Evolutionary conservation across 2,797 vertebrate genomes (phyloP).

Genomic region (Pseudomugil gertrudae): DNA sequence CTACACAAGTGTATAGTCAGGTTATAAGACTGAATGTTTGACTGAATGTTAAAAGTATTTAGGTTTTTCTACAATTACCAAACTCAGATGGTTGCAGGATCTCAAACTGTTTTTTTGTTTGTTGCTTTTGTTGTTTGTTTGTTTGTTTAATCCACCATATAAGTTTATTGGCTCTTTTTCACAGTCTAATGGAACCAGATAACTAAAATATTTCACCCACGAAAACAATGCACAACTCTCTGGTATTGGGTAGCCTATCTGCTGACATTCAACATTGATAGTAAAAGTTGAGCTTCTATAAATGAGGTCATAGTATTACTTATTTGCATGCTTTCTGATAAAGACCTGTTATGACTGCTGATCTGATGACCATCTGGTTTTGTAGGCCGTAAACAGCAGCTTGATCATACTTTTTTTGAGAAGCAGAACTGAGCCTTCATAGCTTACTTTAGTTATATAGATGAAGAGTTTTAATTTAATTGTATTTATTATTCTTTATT

Average conservation of each 20-base stretch:
- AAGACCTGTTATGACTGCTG: neutral
- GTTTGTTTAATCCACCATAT: neutral
- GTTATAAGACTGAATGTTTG: neutral
- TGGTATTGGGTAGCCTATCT: no score
- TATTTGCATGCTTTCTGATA: neutral
- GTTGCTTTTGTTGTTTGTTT: no score
- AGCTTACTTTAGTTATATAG: neutral
- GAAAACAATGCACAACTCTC: neutral
- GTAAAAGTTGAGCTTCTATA: neutral
- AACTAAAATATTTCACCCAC: conserved; percentile 1
- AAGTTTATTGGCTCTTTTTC: neutral
- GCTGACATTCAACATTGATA: neutral
- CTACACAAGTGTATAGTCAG: neutral
- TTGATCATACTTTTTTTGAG: neutral
- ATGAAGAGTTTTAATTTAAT: no score
- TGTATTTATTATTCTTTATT: no score
- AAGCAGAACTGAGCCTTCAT: neutral
- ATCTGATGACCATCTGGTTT: neutral
- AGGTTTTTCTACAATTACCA: conserved; percentile 1
- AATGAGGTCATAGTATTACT: neutral
- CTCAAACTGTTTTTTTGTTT: neutral
- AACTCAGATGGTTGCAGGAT: neutral
- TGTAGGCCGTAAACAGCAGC: neutral
- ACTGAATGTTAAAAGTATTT: neutral
- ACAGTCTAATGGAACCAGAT: neutral